Evolutionary conservation across 1,140 invertebrate genomes (phyloP), one percentile per base, ranked within the genome.

Genomic region (Trichonephila clavata): DNA sequence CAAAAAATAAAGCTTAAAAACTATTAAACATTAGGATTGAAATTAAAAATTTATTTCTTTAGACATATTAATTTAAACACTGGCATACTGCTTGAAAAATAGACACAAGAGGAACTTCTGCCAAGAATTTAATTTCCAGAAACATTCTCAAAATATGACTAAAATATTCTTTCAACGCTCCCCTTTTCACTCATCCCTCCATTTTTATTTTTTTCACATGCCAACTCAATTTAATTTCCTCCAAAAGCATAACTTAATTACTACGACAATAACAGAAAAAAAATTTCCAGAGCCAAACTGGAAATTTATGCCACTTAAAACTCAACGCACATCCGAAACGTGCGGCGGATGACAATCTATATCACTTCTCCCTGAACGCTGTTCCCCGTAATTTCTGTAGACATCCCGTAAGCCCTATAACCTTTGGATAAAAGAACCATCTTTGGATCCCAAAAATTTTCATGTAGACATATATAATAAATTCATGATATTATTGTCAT

Each of bases 161-260:
- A 59, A 92, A 92, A 83, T 92, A 92, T 92, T 50, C 59, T n/a
- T 16, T 57, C 61, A 32, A 50, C 57, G 90, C 8, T 57, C 81
- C 59, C 32, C 32, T 32, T 32, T 32, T 32, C 32, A 32, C 50
- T 59, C n/a, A 7, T 21, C 59, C n/a, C 3, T 21, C 81, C 43
- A 59, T 43, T 10, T 84, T 27, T 18, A 57, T 18, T 59, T 57
- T 77, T 24, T 68, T 81, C 32, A 84, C 65, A 92, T 27, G 89
- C 24, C 32, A 92, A 16, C 50, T 43, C 61, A 86, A 92, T 92
- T 83, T 71, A 92, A 92, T 92, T 92, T 84, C 24, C 32, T n/a
- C 39, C 43, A 86, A 77, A 86, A 27, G 83, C 83, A 92, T 92
- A 92, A 86, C 91, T 86, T 92, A 92, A 92, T 92, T 92, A 92